These are phyloP conservation scores for Abramis brama DNA, from an alignment of 2,113 vertebrate genomes.

Conservation along the genomic window DNA sequence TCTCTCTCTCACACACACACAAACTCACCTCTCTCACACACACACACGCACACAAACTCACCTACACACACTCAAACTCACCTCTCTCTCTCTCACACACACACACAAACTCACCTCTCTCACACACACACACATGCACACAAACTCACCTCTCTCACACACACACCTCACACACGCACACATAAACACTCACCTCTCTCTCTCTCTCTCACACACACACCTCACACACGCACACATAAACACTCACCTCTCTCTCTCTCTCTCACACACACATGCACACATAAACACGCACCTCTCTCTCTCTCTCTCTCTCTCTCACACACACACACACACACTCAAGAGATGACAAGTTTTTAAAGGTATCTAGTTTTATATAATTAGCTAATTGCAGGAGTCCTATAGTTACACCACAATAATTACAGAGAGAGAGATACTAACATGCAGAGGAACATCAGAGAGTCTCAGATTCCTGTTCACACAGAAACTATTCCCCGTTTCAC, in stretches of 20 bases:
- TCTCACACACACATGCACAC: not conserved
- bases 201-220: too few relatives aligned
- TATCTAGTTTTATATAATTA: slow-evolving; percentile 24
- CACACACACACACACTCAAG: not conserved
- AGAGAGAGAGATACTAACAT: slow-evolving; percentile 10
- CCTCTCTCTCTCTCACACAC: not conserved
- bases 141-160: slow-evolving; percentile 2
- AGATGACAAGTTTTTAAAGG: not conserved
- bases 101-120: slow-evolving; percentile 4
- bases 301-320: not conserved
- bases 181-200: too few relatives aligned
- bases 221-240: slow-evolving; percentile 34
- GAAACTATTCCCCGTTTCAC: not conserved
- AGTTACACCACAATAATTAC: slow-evolving; percentile 17
- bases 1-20: slow-evolving; percentile 22
- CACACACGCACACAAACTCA: not conserved
- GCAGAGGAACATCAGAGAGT: not conserved
- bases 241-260: not conserved
- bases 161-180: slow-evolving; percentile 30
- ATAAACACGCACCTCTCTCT: slow-evolving; percentile 4
- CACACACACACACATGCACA: not conserved
- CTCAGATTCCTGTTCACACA: not conserved
- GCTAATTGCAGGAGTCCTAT: not conserved
- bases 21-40: not conserved
- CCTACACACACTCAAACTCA: not conserved